Base-by-base conservation (phyloP, 2,113 vertebrate genomes). In the Microcebus lehilahytsara region DNA sequence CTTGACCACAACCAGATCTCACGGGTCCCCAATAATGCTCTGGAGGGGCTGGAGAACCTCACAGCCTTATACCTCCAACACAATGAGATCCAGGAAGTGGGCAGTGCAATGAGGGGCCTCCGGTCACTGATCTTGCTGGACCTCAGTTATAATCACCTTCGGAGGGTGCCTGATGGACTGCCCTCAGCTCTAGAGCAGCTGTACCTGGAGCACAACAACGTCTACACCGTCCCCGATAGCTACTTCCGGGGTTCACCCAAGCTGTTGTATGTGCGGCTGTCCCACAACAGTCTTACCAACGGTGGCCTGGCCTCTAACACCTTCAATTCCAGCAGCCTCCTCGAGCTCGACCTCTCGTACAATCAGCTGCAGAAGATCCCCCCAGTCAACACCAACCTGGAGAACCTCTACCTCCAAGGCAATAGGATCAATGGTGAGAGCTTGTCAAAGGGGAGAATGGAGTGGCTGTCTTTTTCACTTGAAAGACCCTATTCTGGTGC, bases 341-440 rank as follows among this genome's bases (percentile, higher is more conserved):
- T 99, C 2, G 99, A 99, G 98, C 99, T 99, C 30, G 99, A 99
- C 93, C 99, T 99, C 34, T 99, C 99, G 93, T 99, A 99, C 98
- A 99, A 99, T 98, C 99, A 99, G 95, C 98, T 99, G 89, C 99
- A 99, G 99, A 99, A 99, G 97, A 99, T 99, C 89, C 99, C 99
- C 2, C 97, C 98, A 0, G 99, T 99, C 98, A 99, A 97, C 98
- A 99, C 99, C 98, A 99, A 98, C 53, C 99, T 99, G 1, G 99
- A 99, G 98, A 99, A 99, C 97, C 99, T 99, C 81, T 99, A 99
- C 95, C 99, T 99, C 86, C 99, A 99, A 93, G 99, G 99, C 66
- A 99, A 99, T 97, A 99, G 99, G 87, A 99, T 99, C 97, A 99
- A 99, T 23, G 99, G 99, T 99, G 98, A 99, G 99, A 30, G 25